These are phyloP conservation scores for Galemys pyrenaicus DNA, from an alignment of 2,113 vertebrate species.

Conservation along the genomic window DNA sequence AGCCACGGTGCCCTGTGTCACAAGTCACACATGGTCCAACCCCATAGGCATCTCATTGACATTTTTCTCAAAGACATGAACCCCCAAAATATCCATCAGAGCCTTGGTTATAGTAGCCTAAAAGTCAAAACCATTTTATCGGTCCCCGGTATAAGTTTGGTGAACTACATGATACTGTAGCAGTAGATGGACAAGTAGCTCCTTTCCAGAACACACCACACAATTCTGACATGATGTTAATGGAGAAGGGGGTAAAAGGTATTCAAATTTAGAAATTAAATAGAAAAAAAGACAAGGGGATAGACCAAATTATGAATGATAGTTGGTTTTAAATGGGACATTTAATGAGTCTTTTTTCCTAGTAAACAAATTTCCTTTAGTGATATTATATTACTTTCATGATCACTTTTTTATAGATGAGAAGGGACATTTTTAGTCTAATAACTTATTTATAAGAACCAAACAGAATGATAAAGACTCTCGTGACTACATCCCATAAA, in stretches of 20 bases:
- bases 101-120: not conserved
- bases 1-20: fast-evolving
- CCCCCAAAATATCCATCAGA: not conserved
- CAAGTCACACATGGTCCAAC: not conserved
- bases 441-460: constrained; percentile 58
- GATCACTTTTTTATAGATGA: not conserved
- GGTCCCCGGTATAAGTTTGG: not conserved
- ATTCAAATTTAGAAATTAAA: not conserved
- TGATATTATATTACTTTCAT: not conserved
- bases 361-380: constrained; percentile 8
- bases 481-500: not conserved
- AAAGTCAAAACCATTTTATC: not conserved
- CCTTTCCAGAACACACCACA: not conserved
- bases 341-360: not conserved
- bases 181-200: not conserved
- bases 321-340: not conserved
- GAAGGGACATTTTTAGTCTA: constrained; percentile 40
- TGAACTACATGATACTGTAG: not conserved
- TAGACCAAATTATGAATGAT: not conserved
- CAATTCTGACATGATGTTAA: not conserved
- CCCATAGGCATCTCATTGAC: not conserved
- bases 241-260: not conserved
- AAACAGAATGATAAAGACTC: constrained; percentile 19
- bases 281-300: not conserved
- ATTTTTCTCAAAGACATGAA: not conserved